A percentile compares a stretch with the other conserved stretches of the same genome.
Conservation (phyloP, 2,797 vertebrate species). For the Amazona ochrocephala region DNA sequence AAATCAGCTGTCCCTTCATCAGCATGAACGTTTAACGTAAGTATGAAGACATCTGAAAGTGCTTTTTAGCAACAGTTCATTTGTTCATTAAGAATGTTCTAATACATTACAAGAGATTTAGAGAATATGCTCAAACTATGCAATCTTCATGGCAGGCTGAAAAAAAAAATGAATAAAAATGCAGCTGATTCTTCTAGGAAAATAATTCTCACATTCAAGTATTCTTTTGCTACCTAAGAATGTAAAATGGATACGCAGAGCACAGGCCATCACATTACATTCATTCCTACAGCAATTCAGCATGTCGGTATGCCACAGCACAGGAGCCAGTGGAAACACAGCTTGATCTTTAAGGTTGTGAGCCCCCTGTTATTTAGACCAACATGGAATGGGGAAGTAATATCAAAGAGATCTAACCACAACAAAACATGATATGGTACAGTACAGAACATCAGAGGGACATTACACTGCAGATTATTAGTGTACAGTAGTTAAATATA, state of each 20-base stretch:
- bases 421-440: not conserved
- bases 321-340: not conserved
- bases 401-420: not conserved
- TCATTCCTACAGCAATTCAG: not conserved
- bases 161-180: not conserved
- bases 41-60: slow-evolving; percentile 43
- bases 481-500: not conserved
- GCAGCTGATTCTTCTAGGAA: not conserved
- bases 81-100: slow-evolving; percentile 44
- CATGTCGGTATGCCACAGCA: not conserved
- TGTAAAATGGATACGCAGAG: not conserved
- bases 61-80: slow-evolving; percentile 51
- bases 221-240: slow-evolving; percentile 1
- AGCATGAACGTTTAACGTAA: slow-evolving; percentile 27
- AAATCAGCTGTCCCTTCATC: slow-evolving; percentile 25
- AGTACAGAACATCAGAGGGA: not conserved
- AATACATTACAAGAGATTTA: slow-evolving; percentile 16
- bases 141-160: not conserved
- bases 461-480: not conserved
- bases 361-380: not conserved
- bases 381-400: not conserved
- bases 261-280: not conserved
- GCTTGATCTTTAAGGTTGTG: not conserved
- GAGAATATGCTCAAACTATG: not conserved
- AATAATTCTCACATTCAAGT: not conserved